A percentile compares a stretch with the other conserved stretches of the same genome.
phyloP scores from a whole-genome alignment of 1,140 invertebrate genomes.

The Diachasmimorpha longicaudata region DNA sequence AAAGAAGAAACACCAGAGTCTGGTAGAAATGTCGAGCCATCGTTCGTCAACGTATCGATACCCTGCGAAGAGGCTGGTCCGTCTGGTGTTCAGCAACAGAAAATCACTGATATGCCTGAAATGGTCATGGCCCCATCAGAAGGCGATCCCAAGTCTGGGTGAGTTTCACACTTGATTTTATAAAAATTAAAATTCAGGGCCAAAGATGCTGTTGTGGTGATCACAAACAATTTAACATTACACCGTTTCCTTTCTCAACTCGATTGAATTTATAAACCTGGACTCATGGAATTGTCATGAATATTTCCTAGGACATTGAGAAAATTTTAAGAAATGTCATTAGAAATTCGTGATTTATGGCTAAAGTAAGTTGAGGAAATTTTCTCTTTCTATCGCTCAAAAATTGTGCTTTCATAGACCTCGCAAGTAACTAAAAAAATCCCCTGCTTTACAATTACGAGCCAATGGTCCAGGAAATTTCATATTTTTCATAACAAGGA shows the following conservation, averaged over 20 bases:
- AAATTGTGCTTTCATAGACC: too few species aligned
- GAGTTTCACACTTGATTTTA: constrained; percentile 58
- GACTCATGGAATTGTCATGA: too few species aligned
- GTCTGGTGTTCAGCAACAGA: constrained; percentile 63
- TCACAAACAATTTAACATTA: constrained; percentile 43
- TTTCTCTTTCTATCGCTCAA: too few species aligned
- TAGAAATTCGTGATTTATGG: too few species aligned
- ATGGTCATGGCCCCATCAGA: constrained; percentile 50
- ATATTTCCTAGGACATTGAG: too few species aligned
- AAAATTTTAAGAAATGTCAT: too few species aligned
- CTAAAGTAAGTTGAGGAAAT: too few species aligned
- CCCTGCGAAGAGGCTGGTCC: constrained; percentile 65
- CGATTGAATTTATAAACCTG: too few species aligned
- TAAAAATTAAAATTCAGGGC: constrained; percentile 32
- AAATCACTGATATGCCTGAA: constrained; percentile 53
- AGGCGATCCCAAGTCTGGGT: constrained; percentile 64
- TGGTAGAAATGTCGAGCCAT: constrained; percentile 55
- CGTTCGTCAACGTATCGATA: constrained; percentile 61
- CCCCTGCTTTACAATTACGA: too few species aligned
- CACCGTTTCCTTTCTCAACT: constrained; percentile 2
- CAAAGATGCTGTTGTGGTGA: constrained; percentile 60
- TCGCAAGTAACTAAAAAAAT: too few species aligned
- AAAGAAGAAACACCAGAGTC: constrained; percentile 60
- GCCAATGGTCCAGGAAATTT: too few species aligned
- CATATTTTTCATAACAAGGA: too few species aligned